A percentile compares a stretch with the other conserved stretches of the same genome.
These are phyloP conservation scores for Drosophila setifemur DNA, from an alignment of 1,140 invertebrate species.

Conservation along the genomic window DNA sequence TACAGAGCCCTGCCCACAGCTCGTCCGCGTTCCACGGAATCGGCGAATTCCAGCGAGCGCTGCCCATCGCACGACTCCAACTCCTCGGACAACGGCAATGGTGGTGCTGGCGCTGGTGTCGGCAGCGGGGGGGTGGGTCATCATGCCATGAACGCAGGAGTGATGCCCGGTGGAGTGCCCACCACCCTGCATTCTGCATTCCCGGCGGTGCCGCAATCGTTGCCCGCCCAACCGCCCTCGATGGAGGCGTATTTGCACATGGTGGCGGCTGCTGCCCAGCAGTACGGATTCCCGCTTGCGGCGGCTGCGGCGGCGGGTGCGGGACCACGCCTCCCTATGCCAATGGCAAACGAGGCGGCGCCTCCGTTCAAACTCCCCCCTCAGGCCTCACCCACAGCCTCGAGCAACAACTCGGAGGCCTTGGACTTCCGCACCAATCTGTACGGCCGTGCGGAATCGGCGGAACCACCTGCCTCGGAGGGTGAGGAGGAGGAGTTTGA, in stretches of 20 bases:
- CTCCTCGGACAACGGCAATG: constrained; percentile 83
- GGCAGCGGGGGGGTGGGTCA: constrained; percentile 22
- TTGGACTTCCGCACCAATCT: constrained; percentile 77
- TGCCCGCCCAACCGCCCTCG: constrained; percentile 89
- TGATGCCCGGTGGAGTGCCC: constrained; percentile 80
- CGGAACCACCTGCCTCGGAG: constrained; percentile 82
- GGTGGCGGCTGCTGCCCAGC: constrained; percentile 86
- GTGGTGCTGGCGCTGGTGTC: constrained; percentile 83
- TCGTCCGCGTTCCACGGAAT: constrained; percentile 90
- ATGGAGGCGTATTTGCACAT: constrained; percentile 90
- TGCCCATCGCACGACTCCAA: constrained; percentile 88
- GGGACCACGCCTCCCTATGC: constrained; percentile 83
- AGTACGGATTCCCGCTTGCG: constrained; percentile 89
- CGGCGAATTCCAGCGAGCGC: constrained; percentile 86
- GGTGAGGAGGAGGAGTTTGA: constrained; percentile 82
- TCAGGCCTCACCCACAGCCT: constrained; percentile 78
- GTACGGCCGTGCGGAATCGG: constrained; percentile 63
- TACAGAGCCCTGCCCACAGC: constrained; percentile 89
- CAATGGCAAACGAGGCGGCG: constrained; percentile 84
- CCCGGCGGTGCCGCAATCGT: constrained; percentile 81
- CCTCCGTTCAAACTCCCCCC: constrained; percentile 81
- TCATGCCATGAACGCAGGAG: constrained; percentile 63
- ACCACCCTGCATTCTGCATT: constrained; percentile 82
- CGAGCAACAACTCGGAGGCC: constrained; percentile 73
- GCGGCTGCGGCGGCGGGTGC: constrained; percentile 84